A percentile compares a stretch with the other conserved stretches of the same genome.
These are phyloP conservation scores for Campylomormyrus tamandua DNA, from an alignment of 2,113 vertebrate species.

Conservation along the genomic window DNA sequence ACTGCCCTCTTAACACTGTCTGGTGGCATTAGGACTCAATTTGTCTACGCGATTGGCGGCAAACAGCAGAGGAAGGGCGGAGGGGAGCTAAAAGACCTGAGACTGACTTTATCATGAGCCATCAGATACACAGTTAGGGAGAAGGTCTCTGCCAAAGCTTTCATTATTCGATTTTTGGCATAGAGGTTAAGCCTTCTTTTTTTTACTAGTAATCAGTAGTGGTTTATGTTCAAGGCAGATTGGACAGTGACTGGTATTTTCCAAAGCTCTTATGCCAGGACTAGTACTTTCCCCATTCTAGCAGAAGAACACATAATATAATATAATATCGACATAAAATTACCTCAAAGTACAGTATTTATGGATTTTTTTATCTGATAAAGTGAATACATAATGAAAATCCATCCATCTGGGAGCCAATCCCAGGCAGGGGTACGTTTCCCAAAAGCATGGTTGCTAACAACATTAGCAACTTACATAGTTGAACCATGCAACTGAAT, in stretches of 20 bases:
- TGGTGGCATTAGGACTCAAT: conserved; percentile 16
- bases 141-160: not conserved
- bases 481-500: too few relatives aligned
- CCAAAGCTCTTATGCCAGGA: not conserved
- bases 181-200: not conserved
- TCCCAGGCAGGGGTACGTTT: not conserved
- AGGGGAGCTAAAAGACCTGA: not conserved
- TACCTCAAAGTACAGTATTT: not conserved
- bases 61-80: not conserved
- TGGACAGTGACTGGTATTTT: not conserved
- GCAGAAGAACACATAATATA: not conserved
- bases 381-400: not conserved
- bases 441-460: too few relatives aligned
- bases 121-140: not conserved
- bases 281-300: not conserved
- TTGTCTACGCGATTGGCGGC: not conserved
- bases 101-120: not conserved
- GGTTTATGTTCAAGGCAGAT: not conserved
- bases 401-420: not conserved
- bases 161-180: not conserved
- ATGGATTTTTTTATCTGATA: not conserved
- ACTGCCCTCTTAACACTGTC: conserved; percentile 13
- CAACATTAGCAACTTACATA: too few relatives aligned
- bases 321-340: not conserved
- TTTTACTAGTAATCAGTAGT: not conserved